Evolutionary conservation across 2,113 vertebrate species (phyloP), one percentile per base, ranked within the genome.

Genomic region (Motacilla tschutschensis): DNA sequence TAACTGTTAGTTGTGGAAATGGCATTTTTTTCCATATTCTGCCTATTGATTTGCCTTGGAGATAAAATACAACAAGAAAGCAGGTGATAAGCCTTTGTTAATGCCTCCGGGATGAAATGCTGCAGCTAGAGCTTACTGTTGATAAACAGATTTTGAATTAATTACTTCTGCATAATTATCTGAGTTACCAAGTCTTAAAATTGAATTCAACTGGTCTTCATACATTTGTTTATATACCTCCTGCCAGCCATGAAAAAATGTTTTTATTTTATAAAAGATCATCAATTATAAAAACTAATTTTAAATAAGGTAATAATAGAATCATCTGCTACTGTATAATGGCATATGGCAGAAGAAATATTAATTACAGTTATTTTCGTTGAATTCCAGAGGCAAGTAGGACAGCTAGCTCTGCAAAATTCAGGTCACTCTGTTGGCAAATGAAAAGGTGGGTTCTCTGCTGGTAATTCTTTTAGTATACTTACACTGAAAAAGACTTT

Each of bases 131-230:
- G 93, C 94, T 35, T 95, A 96, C 94, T 96, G 96, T 96, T 96
- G 96, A 97, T 96, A 97, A 97, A 97, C 96, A 97, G 96, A 97
- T 96, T 97, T 96, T 92, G 94, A 96, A 97, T 97, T 97, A 97
- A 97, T 97, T 96, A 96, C 94, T 97, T 96, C 93, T 95, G 91
- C 95, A 97, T 97, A 97, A 97, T 97, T 96, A 96, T 94, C 62
- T 81, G 79, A 95, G 72, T 84, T 92, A 95, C 86, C 79, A 94
- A 94, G 55, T 88, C 92, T 93, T 93, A 88, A 96, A 96, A 94
- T n/a, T 77, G 73, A 96, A 96, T 82, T 86, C 55, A 96, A 95
- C 84, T 92, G 74, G 81, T 95, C 89, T 88, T 92, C 88, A 44
- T 90, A 71, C 28, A 86, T 87, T 94, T 79, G 62, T 93, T 95